Evolutionary conservation across 2,113 vertebrate genomes (phyloP).

Genomic region (Paradisaea rubra): DNA sequence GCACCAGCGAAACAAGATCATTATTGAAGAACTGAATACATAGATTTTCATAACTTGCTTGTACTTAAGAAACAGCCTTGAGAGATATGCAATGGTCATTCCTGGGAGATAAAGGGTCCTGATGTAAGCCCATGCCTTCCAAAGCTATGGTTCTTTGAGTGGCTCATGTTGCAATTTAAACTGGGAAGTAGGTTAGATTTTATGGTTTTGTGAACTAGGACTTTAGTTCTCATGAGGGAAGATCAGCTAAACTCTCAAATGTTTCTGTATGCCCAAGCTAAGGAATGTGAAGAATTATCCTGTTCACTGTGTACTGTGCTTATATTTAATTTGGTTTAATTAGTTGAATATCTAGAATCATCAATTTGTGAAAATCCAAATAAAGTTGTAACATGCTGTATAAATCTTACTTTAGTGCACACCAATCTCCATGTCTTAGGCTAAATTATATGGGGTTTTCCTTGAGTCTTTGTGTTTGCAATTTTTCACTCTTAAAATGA

Average conservation of each 20-base stretch:
- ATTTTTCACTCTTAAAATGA: neutral
- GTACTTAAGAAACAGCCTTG: neutral
- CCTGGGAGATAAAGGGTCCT: neutral
- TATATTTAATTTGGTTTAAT: neutral
- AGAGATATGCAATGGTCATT: neutral
- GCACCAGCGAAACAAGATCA: neutral
- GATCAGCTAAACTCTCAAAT: neutral
- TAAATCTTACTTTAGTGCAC: neutral
- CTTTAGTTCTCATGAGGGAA: neutral
- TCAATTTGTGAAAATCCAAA: neutral
- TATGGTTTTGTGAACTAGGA: neutral
- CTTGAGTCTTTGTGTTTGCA: neutral
- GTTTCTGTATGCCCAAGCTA: neutral
- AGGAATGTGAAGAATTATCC: neutral
- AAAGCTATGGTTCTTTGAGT: neutral
- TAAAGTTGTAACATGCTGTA: neutral
- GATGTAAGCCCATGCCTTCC: neutral
- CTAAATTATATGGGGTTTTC: neutral
- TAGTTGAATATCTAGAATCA: neutral
- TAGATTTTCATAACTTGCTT: neutral
- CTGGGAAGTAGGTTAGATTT: neutral
- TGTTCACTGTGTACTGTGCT: neutral
- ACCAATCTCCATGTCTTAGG: neutral
- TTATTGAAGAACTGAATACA: neutral
- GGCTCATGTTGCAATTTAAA: neutral